Evolutionary conservation across 1,140 invertebrate genomes (phyloP).

Genomic region (Ips nitidus): DNA sequence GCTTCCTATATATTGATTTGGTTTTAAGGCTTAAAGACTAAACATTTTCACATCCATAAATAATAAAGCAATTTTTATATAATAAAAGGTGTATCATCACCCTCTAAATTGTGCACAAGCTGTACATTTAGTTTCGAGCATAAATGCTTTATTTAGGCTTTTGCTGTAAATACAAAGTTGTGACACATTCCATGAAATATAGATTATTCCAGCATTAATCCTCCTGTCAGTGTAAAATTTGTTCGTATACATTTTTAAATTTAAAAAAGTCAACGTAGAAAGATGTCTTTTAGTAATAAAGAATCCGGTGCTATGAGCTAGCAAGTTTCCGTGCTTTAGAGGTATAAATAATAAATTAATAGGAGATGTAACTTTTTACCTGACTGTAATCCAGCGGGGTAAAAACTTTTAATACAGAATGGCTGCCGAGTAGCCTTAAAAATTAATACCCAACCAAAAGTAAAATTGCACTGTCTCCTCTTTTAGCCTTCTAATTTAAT

Average conservation of each 20-base stretch:
- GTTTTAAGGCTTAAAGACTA: slow-evolving; percentile 7
- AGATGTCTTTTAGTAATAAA: too few relatives aligned
- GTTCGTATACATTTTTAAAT: too few relatives aligned
- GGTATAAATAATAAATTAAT: slow-evolving; percentile 32
- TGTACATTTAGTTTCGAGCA: too few relatives aligned
- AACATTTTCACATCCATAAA: neutral
- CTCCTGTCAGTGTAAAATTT: too few relatives aligned
- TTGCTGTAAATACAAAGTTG: too few relatives aligned
- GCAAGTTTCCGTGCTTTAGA: slow-evolving; percentile 4
- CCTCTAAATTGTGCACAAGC: too few relatives aligned
- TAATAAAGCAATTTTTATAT: too few relatives aligned
- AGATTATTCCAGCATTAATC: too few relatives aligned
- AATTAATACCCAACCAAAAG: slow-evolving; percentile 22
- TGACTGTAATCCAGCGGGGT: slow-evolving; percentile 23
- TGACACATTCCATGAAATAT: too few relatives aligned
- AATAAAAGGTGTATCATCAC: too few relatives aligned
- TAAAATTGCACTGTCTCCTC: slow-evolving; percentile 35
- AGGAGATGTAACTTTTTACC: slow-evolving; percentile 27
- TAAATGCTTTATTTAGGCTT: too few relatives aligned
- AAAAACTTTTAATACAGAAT: slow-evolving; percentile 32
- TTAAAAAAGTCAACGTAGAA: too few relatives aligned
- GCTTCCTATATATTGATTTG: slow-evolving; percentile 16
- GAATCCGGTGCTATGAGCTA: neutral
- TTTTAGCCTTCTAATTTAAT: slow-evolving; percentile 38
- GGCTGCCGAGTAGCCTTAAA: slow-evolving; percentile 18